A percentile compares a stretch with the other conserved stretches of the same genome.
Evolutionary conservation across 2,888 invertebrate species (phyloP).

Genomic region (Tridacna gigas): DNA sequence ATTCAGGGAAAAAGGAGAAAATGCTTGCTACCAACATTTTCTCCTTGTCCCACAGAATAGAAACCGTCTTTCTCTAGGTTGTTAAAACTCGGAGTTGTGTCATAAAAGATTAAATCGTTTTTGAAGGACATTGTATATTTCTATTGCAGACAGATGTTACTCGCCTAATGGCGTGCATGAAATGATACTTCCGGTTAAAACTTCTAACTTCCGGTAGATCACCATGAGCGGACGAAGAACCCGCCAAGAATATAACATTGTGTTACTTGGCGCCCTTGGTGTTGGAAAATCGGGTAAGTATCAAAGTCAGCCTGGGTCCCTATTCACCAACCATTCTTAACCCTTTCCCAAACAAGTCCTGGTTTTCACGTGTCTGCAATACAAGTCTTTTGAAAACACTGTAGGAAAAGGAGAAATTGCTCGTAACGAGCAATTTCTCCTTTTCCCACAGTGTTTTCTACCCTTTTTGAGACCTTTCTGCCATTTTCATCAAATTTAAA

Average conservation of each 20-base stretch:
- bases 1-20: too few relatives aligned
- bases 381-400: background rate
- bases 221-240: conserved; percentile 68
- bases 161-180: background rate
- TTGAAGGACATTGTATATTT: background rate
- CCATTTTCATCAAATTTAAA: too few relatives aligned
- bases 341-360: too few relatives aligned
- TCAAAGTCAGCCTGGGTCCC: background rate
- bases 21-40: too few relatives aligned
- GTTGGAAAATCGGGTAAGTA: conserved; percentile 92
- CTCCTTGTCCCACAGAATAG: too few relatives aligned
- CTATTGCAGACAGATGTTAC: background rate
- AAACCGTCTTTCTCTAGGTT: too few relatives aligned
- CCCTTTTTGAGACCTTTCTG: too few relatives aligned
- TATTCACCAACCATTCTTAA: background rate
- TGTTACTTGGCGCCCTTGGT: conserved; percentile 90
- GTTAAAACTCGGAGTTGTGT: background rate
- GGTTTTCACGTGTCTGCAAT: background rate
- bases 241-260: conserved; percentile 73
- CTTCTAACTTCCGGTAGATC: background rate
- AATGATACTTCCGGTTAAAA: background rate
- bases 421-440: background rate
- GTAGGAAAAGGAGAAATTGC: background rate
- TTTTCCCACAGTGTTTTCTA: too few relatives aligned
- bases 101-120: background rate